Percentiles rank a stretch among this genome's conserved stretches.
Evolutionary conservation across 1,140 invertebrate species (phyloP).

Genomic region (Proctacanthus coquilletti): DNA sequence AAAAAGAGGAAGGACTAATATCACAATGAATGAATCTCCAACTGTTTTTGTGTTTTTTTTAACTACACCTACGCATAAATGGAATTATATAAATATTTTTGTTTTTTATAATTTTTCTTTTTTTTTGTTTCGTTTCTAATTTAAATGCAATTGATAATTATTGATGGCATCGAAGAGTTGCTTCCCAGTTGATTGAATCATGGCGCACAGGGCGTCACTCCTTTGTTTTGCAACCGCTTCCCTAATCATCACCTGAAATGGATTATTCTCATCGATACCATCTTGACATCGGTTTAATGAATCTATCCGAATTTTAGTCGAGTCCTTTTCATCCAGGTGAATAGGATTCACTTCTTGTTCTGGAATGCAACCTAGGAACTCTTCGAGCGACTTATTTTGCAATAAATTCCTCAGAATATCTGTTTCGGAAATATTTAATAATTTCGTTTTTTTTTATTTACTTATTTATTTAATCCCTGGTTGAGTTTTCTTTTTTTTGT

Average conservation of each 20-base stretch:
- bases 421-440: too few species aligned
- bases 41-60: too few species aligned
- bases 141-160: constrained; percentile 28
- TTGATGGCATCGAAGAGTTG: constrained; percentile 26
- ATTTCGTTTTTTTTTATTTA: too few species aligned
- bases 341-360: constrained; percentile 19
- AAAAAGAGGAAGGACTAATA: too few species aligned
- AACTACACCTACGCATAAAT: too few species aligned
- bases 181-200: constrained; percentile 28
- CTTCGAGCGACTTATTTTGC: constrained; percentile 21
- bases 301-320: too few species aligned
- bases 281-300: too few species aligned
- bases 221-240: constrained; percentile 27
- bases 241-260: constrained; percentile 22
- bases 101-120: not conserved
- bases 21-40: too few species aligned
- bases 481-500: too few species aligned
- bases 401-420: constrained; percentile 26
- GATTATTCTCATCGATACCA: constrained; percentile 27
- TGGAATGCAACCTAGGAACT: constrained; percentile 25
- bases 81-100: too few species aligned
- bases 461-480: too few species aligned
- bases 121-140: constrained; percentile 1
- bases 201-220: constrained; percentile 23
- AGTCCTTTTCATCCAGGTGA: too few species aligned